These are phyloP conservation scores for Lithophane leautieri DNA, from an alignment of 2,888 invertebrate species.

Conservation along the genomic window DNA sequence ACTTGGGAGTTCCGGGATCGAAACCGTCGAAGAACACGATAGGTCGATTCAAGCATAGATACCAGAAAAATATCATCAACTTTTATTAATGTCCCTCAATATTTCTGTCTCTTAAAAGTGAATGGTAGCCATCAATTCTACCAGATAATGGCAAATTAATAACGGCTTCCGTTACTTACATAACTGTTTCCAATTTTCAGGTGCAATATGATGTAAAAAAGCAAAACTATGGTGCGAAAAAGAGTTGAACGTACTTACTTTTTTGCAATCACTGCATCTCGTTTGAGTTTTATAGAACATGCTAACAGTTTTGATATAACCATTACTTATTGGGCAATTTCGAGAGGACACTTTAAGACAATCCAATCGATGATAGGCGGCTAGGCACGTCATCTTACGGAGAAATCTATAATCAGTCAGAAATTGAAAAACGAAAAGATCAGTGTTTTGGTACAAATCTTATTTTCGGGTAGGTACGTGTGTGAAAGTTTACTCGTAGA, in stretches of 20 bases:
- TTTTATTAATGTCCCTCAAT: constrained; percentile 13
- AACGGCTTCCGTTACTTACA: constrained; percentile 26
- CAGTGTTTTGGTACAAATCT: neutral
- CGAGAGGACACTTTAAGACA: constrained; percentile 12
- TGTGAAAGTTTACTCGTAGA: constrained; percentile 13
- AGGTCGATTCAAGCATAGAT: neutral
- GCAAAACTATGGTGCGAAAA: neutral
- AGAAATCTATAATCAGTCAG: constrained; percentile 7
- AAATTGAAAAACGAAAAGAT: neutral
- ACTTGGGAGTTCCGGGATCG: constrained; percentile 18
- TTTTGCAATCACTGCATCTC: constrained; percentile 10
- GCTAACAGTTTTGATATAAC: constrained; percentile 21
- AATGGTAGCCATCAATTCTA: constrained; percentile 23
- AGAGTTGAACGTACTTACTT: constrained; percentile 25
- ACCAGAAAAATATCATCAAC: neutral
- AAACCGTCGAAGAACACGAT: neutral
- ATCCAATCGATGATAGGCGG: constrained; percentile 2
- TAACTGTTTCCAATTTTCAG: constrained; percentile 29
- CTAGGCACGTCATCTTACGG: constrained; percentile 4
- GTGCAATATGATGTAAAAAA: constrained; percentile 28
- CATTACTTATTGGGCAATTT: constrained; percentile 41
- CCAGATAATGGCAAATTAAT: constrained; percentile 16
- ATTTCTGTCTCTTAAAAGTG: neutral
- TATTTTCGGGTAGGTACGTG: constrained; percentile 1
- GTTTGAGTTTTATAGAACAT: constrained; percentile 19